Evolutionary conservation across 30 jellyfish, hydroid and myxozoan genomes (phyloP).

Genomic region (Turritopsis rubra): DNA sequence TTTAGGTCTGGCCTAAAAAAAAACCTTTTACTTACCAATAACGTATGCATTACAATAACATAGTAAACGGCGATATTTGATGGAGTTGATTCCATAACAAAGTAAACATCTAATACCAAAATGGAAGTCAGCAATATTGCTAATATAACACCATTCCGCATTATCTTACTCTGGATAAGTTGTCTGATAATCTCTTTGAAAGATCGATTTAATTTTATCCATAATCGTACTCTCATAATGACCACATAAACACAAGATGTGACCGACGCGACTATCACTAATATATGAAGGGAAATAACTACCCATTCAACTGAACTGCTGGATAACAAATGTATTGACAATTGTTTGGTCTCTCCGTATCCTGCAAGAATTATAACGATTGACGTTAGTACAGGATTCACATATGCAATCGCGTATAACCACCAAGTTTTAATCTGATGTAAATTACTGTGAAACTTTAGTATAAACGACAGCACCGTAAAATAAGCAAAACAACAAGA

Average conservation of each 20-base stretch:
- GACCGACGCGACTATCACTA: background rate
- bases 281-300: background rate
- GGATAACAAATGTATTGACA: background rate
- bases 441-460: background rate
- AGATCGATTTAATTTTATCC: background rate
- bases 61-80: background rate
- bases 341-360: background rate
- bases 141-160: background rate
- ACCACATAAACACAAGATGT: background rate
- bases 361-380: background rate
- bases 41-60: background rate
- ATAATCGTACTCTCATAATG: background rate
- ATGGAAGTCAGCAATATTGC: background rate
- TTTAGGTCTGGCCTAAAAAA: background rate
- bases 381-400: background rate
- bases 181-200: background rate
- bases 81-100: background rate
- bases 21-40: background rate
- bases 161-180: background rate
- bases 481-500: background rate
- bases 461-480: background rate
- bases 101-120: background rate
- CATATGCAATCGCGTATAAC: background rate
- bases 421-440: background rate
- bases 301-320: background rate